Evolutionary conservation across 92 coral and sea anemone genomes (phyloP).

Genomic region (Phenganax marumi): DNA sequence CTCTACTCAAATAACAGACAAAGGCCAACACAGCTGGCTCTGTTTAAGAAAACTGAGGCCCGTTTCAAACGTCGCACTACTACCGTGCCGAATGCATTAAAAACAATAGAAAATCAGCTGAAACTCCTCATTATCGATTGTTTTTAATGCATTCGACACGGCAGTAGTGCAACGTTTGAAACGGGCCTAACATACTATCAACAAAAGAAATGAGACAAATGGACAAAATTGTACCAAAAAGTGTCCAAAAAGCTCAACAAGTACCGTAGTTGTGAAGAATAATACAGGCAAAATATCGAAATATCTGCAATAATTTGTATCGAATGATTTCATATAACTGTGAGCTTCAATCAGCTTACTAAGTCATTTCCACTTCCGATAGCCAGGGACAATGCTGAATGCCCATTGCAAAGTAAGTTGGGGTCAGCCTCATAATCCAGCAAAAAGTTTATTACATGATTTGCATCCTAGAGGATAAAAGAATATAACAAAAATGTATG

Average conservation of each 20-base stretch:
- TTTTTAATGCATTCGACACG: too few relatives aligned
- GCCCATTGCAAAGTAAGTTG: constrained; percentile 87
- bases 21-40: not conserved
- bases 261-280: too few relatives aligned
- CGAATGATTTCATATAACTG: not conserved
- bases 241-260: too few relatives aligned
- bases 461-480: constrained; percentile 68
- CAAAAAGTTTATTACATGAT: constrained; percentile 73
- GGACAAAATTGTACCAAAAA: too few relatives aligned
- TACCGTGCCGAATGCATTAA: too few relatives aligned
- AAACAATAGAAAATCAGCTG: too few relatives aligned
- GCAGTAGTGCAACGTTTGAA: too few relatives aligned
- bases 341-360: constrained; percentile 47
- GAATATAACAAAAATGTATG: too few relatives aligned
- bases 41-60: not conserved
- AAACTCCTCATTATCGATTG: too few relatives aligned
- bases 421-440: constrained; percentile 86
- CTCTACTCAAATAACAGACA: too few relatives aligned
- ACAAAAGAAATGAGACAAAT: not conserved
- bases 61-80: too few relatives aligned
- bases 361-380: constrained; percentile 95
- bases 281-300: not conserved
- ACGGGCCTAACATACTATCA: not conserved
- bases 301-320: not conserved
- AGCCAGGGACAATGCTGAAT: constrained; percentile 88